A percentile compares a stretch with the other conserved stretches of the same genome.
Evolutionary conservation across 2,888 invertebrate species (phyloP).

Genomic region (Tipula lateralis): DNA sequence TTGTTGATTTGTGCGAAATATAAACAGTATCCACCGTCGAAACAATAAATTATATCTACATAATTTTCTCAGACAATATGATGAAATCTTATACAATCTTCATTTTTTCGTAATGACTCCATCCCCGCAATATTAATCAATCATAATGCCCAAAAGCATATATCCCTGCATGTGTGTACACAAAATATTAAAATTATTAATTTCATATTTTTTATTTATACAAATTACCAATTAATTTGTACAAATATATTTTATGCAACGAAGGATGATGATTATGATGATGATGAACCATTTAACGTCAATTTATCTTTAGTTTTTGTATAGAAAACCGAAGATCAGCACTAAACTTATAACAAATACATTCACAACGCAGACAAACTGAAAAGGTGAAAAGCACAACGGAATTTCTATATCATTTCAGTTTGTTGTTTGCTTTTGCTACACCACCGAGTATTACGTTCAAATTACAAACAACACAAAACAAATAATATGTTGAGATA

Average conservation of each 20-base stretch:
- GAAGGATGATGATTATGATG: not conserved
- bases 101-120: not conserved
- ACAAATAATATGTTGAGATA: not conserved
- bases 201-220: conserved; percentile 14
- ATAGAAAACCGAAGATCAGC: not conserved
- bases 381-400: not conserved
- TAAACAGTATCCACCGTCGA: not conserved
- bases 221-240: not conserved
- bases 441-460: not conserved
- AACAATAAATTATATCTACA: not conserved
- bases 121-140: not conserved
- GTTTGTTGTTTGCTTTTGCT: not conserved
- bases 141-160: not conserved
- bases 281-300: conserved; percentile 24
- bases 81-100: not conserved
- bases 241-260: not conserved
- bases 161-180: not conserved
- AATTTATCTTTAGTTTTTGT: not conserved
- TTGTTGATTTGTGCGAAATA: not conserved
- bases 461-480: not conserved
- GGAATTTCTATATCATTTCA: not conserved
- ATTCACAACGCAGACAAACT: not conserved
- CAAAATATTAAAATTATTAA: not conserved
- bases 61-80: not conserved
- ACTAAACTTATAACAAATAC: not conserved